Evolutionary conservation across 2,888 invertebrate species (phyloP), one percentile per base, ranked within the genome.

Genomic region (Agrenia bidenticulata): DNA sequence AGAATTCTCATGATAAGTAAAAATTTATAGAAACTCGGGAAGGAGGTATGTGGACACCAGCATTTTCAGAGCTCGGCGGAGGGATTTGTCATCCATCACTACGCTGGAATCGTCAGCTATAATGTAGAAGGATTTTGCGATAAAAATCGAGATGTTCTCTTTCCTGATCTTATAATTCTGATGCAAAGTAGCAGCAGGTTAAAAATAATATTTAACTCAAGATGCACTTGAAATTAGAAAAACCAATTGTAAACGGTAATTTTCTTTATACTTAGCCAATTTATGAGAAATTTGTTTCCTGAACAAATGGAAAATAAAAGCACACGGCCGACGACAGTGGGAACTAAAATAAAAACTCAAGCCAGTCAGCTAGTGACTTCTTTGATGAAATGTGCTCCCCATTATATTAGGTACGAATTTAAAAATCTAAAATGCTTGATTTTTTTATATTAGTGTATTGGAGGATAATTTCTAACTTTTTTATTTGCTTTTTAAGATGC

Each of bases 51-150:
- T 17, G 78, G 78, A 41, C 84, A 87, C 77, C 82, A 83, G 51
- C 87, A 87, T 77, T 87, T 83, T 77, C 83, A 84, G 73, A 80
- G 79, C 24, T 81, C 82, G 51, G 81, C 81, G 61, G 81, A 82
- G 27, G 84, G 83, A 49, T 88, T 88, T 77, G 79, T 85, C 24
- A 82, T 88, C 64, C 83, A 84, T 70, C 88, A 88, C 77, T 88
- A 88, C 77, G 88, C 88, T 21, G 88, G 87, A n/a, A 83, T 84
- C 77, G 87, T 86, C 49, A 80, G 79, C 62, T 88, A 88, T 78
- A 82, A 84, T 73, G 84, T 84, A 9, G 84, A 85, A 26, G 85
- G 86, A 15, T 88, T 88, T 77, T 87, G 87, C 79, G 87, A 88
- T 77, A 82, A 85, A 73, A 88, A 88, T 79, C 81, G 87, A 39